Conservation (phyloP, 2,797 vertebrate genomes). For the Pelobates cultripes region DNA sequence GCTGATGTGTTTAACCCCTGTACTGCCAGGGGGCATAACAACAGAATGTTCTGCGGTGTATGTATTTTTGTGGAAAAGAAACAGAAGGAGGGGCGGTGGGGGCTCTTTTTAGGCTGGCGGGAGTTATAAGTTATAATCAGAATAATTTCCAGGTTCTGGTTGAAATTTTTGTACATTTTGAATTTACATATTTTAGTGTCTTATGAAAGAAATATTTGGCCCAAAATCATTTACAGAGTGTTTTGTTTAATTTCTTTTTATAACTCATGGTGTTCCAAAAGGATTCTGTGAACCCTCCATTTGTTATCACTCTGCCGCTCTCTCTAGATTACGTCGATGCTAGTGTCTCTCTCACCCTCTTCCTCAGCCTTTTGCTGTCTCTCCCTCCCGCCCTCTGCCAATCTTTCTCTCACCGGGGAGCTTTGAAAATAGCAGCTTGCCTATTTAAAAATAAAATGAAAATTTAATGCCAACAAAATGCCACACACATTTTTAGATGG, state of each 20-base stretch:
- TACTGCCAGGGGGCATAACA: background rate
- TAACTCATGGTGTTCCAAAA: too few species aligned
- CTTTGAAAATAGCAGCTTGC: slow-evolving; percentile 52
- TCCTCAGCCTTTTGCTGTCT: background rate
- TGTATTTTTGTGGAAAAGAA: background rate
- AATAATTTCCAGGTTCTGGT: too few species aligned
- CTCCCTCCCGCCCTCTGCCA: slow-evolving; percentile 49
- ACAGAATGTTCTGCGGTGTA: background rate
- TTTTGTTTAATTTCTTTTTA: too few species aligned
- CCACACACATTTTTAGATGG: slow-evolving; percentile 52
- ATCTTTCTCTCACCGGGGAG: slow-evolving; percentile 59
- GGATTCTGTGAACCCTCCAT: too few species aligned
- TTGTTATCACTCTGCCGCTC: background rate
- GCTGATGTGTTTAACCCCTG: slow-evolving; percentile 38
- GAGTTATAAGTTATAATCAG: too few species aligned
- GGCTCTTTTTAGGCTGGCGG: too few species aligned
- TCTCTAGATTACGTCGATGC: background rate
- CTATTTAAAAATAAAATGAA: slow-evolving; percentile 69
- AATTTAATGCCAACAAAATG: slow-evolving; percentile 65
- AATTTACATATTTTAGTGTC: too few species aligned
- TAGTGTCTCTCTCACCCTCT: background rate
- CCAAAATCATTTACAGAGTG: too few species aligned
- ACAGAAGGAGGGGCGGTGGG: slow-evolving; percentile 18
- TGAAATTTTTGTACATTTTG: too few species aligned
- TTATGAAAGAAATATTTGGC: too few species aligned